Evolutionary conservation across 2,888 invertebrate species (phyloP), one percentile per base, ranked within the genome.

Genomic region (Troides helena): DNA sequence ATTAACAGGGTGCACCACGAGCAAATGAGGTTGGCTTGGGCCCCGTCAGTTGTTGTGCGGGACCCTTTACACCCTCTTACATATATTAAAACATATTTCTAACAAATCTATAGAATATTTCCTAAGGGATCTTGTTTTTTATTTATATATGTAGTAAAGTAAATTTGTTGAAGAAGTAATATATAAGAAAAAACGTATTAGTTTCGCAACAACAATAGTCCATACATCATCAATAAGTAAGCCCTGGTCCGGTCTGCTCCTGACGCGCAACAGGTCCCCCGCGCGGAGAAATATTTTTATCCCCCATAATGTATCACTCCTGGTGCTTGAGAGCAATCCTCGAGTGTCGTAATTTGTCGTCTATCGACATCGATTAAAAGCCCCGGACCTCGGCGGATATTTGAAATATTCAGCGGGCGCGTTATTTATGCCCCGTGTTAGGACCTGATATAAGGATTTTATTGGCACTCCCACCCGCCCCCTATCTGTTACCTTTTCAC

Each of bases 231-330:
- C 39, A 39, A 39, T 39, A 39, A 39, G 39, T 53, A 17, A 53
- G 53, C 53, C 1, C 53, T 14, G 18, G n/a, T 17, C 17, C 53
- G 53, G 17, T 53, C 53, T 14, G n/a, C 76, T 76, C 81, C 82
- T 82, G 83, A 83, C 83, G 39, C 82, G 88, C 91, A 91, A 91
- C 91, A 91, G 91, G 91, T 91, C 74, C 73, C 80, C 78, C 80
- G 75, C 79, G 81, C 81, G 80, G 83, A 83, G 86, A 89, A 86
- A 90, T 89, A 90, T 90, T 91, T 88, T 88, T 86, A 88, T 87
- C 85, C 85, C 76, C 77, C 76, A 80, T 86, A 89, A 90, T 90
- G 87, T 90, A 90, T 90, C 90, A 89, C 85, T 84, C 76, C 74
- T 72, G 78, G 74, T 72, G 75, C 80, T 78, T 77, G 80, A 81